Evolutionary conservation across 2,113 vertebrate genomes (phyloP).

Genomic region (Tragelaphus imberbis): DNA sequence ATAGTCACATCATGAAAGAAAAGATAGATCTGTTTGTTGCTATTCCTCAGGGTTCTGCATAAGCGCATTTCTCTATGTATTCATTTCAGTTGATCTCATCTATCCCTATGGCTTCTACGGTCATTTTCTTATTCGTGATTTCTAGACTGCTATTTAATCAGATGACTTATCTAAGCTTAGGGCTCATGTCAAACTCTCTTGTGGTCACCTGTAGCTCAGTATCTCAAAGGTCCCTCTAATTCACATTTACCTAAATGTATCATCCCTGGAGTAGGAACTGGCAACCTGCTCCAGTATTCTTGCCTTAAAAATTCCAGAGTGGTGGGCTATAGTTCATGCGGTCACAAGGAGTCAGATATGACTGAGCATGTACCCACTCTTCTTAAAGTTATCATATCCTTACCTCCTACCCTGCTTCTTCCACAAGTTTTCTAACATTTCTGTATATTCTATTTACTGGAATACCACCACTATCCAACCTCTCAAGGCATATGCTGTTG

Average conservation of each 20-base stretch:
- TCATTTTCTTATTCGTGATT: not conserved
- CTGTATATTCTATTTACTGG: not conserved
- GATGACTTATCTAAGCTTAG: not conserved
- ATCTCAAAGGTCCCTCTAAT: not conserved
- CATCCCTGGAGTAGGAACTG: not conserved
- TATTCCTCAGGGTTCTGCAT: not conserved
- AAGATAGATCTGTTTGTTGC: not conserved
- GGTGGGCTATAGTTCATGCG: not conserved
- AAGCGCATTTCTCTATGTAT: not conserved
- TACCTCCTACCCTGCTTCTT: not conserved
- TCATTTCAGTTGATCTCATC: not conserved
- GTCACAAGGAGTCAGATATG: not conserved
- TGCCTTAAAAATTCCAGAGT: not conserved
- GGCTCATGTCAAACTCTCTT: not conserved
- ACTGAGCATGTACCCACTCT: not conserved
- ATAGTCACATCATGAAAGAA: not conserved
- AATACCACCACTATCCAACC: not conserved
- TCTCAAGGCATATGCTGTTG: not conserved
- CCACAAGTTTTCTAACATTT: not conserved
- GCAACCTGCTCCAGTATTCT: not conserved
- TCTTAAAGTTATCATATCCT: not conserved
- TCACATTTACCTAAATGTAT: not conserved
- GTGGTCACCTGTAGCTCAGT: not conserved
- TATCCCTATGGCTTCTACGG: not conserved
- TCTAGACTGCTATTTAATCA: not conserved